These are phyloP conservation scores for Hylaeus anthracinus DNA, from an alignment of 1,140 invertebrate genomes.

Conservation along the genomic window DNA sequence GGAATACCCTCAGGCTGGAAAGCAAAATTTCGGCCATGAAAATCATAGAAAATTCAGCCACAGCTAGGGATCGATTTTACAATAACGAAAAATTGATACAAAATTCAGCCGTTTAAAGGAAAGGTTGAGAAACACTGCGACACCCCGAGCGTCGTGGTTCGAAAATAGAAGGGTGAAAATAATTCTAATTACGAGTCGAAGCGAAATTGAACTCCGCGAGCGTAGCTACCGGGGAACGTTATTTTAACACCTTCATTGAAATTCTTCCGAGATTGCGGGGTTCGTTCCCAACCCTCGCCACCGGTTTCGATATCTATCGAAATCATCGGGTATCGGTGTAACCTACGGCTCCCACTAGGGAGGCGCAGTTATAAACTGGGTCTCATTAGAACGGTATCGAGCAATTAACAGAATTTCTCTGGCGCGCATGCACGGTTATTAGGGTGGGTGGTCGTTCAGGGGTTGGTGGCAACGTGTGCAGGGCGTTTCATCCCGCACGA, in stretches of 20 bases:
- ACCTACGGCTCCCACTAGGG: background rate
- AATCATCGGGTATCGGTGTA: constrained; percentile 2
- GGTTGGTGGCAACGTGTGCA: too few relatives aligned
- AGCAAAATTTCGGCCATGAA: background rate
- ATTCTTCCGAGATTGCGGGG: background rate
- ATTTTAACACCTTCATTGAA: background rate
- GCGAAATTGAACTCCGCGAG: background rate
- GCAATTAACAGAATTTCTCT: constrained; percentile 47
- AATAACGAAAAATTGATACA: background rate
- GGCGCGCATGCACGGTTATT: constrained; percentile 1
- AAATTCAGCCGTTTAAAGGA: background rate
- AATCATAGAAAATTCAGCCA: background rate
- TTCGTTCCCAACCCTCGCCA: background rate
- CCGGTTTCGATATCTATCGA: constrained; percentile 21
- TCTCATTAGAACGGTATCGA: constrained; percentile 26
- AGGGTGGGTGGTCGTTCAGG: background rate
- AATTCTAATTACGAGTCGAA: background rate
- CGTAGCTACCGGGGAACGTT: background rate
- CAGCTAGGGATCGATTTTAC: background rate
- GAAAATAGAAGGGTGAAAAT: background rate
- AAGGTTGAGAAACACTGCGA: background rate
- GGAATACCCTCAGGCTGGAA: background rate
- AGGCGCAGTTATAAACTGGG: background rate
- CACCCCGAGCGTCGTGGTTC: background rate
- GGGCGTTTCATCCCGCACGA: background rate